These are phyloP conservation scores for Passer montanus DNA, from an alignment of 2,113 vertebrate genomes.

Conservation along the genomic window DNA sequence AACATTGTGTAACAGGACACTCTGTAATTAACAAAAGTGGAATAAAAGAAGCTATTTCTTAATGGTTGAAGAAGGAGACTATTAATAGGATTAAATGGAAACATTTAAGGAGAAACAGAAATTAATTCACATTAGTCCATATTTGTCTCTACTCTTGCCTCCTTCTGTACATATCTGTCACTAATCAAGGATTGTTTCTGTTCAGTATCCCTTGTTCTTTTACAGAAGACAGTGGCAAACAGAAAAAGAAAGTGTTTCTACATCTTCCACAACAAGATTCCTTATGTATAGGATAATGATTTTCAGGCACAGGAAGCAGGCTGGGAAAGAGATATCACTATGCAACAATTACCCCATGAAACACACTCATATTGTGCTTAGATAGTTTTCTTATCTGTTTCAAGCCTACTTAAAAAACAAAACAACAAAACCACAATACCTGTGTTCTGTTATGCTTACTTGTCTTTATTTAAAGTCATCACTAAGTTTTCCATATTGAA, in stretches of 20 bases:
- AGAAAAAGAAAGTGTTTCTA: neutral
- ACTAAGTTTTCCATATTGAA: neutral
- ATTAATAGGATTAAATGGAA: neutral
- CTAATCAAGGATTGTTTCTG: neutral
- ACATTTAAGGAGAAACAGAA: neutral
- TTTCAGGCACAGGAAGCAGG: neutral
- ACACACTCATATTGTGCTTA: neutral
- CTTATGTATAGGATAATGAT: neutral
- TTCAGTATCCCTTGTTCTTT: neutral
- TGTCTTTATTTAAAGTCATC: neutral
- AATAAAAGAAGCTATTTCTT: neutral
- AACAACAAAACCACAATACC: neutral
- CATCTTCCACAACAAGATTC: neutral
- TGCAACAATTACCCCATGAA: neutral
- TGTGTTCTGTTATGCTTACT: neutral
- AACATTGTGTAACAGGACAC: neutral
- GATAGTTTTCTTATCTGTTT: neutral
- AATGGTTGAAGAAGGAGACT: neutral
- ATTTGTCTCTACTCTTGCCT: neutral
- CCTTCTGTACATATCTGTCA: neutral
- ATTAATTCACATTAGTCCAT: neutral
- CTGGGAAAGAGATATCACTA: neutral
- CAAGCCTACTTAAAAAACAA: neutral
- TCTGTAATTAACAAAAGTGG: neutral
- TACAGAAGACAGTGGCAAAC: neutral